Conservation (phyloP, 2,113 vertebrate genomes). For the Corydoras maculifer region DNA sequence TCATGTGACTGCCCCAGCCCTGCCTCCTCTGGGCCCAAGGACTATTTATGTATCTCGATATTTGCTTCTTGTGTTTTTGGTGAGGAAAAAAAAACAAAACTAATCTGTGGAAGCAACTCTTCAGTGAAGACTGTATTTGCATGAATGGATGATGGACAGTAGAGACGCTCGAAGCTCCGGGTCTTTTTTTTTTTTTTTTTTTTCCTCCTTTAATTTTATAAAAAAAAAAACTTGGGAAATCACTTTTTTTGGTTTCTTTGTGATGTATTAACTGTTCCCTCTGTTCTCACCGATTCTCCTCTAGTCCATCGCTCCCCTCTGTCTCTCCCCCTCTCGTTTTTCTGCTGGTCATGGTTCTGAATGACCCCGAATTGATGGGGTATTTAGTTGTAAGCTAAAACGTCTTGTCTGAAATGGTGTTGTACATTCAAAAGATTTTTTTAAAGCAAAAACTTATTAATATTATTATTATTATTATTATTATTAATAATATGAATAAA, state of each 20-base stretch:
- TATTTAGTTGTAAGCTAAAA: slow-evolving; percentile 50
- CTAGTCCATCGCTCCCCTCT: neutral
- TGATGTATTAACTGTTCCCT: slow-evolving; percentile 31
- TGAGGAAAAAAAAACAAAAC: slow-evolving; percentile 14
- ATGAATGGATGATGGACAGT: slow-evolving; percentile 44
- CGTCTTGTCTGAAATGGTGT: slow-evolving; percentile 51
- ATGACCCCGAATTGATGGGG: slow-evolving; percentile 41
- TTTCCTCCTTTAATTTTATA: slow-evolving; percentile 22
- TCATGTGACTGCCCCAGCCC: slow-evolving; percentile 24
- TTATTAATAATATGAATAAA: slow-evolving; percentile 50
- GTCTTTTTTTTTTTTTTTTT: slow-evolving; percentile 18
- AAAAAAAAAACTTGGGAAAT: slow-evolving; percentile 30
- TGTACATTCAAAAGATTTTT: slow-evolving; percentile 54
- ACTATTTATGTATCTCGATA: slow-evolving; percentile 43
- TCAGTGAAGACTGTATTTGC: slow-evolving; percentile 39
- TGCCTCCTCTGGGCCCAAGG: slow-evolving; percentile 34
- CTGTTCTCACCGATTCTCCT: too few relatives aligned
- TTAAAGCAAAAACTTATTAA: slow-evolving; percentile 31
- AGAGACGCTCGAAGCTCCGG: slow-evolving; percentile 34
- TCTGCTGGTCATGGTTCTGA: slow-evolving; percentile 47
- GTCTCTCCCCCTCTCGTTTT: slow-evolving; percentile 21
- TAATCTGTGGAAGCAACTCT: slow-evolving; percentile 27
- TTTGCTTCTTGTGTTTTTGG: slow-evolving; percentile 35
- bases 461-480: slow-evolving; percentile 30
- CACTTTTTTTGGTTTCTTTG: slow-evolving; percentile 30